Base-by-base conservation (phyloP, 2,797 vertebrate species). In the Sebastes miniatus region DNA sequence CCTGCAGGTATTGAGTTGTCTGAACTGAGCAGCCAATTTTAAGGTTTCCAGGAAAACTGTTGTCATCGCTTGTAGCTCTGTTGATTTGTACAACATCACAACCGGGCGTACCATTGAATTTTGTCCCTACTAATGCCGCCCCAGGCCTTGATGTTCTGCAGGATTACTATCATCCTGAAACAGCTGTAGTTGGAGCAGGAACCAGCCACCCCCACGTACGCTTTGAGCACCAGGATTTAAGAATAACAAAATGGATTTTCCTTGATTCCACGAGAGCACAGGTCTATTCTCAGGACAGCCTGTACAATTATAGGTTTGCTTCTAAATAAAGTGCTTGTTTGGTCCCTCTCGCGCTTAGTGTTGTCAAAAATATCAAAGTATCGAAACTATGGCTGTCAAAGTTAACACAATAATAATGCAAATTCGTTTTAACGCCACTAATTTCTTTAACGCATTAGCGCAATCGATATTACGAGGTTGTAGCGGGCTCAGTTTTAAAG, bases 121-220 rank as follows among this genome's bases (percentile, higher is more conserved):
- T 5, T 70, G 62, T 81, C 56, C 58, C 50, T 50, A 12, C 24
- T 69, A 77, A 84, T 64, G 69, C 72, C 5, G 3, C 70, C 39
- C 25, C 43, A 22, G 64, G 72, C 73, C 56, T 63, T 18, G 6
- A 69, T 83, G 71, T 73, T 83, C 52, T 69, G 57, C 43, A 6
- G 77, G 79, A 90, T 92, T 87, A 84, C 66, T 8, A 50, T 85
- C 75, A 73, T 88, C 79, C 82, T 71, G 20, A 83, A 87, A 77
- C 61, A 76, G 74, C 73, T 86, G 79, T 59, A 74, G 80, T 47
- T 32, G 66, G 14, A 80, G 22, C 22, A 62, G 63, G 70, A 79
- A 65, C 22, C 31, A 54, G 32, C 57, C 64, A 29, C 57, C 65
- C 62, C 61, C 69, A 32, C 11, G 2, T 5, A 70, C n/a, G 16